Conservation (phyloP, 2,888 invertebrate genomes). For the Teleogryllus oceanicus region DNA sequence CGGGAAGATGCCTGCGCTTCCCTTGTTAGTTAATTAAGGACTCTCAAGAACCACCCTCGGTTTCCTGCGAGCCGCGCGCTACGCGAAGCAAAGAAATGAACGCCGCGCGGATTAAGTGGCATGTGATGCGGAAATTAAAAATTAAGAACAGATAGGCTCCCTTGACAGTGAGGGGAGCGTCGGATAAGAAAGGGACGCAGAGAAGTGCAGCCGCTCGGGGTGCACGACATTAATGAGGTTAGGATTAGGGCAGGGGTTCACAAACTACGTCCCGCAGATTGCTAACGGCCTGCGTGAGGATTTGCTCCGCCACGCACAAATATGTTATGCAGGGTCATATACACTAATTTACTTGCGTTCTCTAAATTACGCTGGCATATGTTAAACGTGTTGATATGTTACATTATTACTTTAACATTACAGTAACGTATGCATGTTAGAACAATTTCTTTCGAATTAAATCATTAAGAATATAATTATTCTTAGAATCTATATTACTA, state of each 20-base stretch:
- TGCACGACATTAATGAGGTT: constrained; percentile 18
- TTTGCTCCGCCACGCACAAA: background rate
- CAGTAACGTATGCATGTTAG: too few species aligned
- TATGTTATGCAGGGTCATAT: too few species aligned
- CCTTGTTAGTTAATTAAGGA: too few species aligned
- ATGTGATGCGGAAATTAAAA: constrained; percentile 18
- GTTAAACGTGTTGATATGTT: too few species aligned
- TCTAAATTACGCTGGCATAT: too few species aligned
- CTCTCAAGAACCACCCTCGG: background rate
- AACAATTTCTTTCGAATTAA: too few species aligned
- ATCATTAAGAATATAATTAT: too few species aligned
- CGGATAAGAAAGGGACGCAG: constrained; percentile 3
- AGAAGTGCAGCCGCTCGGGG: background rate
- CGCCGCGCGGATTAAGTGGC: background rate
- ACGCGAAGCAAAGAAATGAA: background rate
- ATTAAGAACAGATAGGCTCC: constrained; percentile 1
- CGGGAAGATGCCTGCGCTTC: too few species aligned
- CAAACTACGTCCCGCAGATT: too few species aligned
- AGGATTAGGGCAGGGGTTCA: background rate
- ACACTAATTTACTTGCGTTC: too few species aligned
- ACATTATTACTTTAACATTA: too few species aligned
- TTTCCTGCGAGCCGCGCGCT: background rate
- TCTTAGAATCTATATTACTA: too few species aligned
- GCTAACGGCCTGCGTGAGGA: background rate
- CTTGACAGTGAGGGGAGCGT: background rate